Evolutionary conservation across 2,113 vertebrate genomes (phyloP), one percentile per base, ranked within the genome.

Genomic region (Anguilla rostrata): DNA sequence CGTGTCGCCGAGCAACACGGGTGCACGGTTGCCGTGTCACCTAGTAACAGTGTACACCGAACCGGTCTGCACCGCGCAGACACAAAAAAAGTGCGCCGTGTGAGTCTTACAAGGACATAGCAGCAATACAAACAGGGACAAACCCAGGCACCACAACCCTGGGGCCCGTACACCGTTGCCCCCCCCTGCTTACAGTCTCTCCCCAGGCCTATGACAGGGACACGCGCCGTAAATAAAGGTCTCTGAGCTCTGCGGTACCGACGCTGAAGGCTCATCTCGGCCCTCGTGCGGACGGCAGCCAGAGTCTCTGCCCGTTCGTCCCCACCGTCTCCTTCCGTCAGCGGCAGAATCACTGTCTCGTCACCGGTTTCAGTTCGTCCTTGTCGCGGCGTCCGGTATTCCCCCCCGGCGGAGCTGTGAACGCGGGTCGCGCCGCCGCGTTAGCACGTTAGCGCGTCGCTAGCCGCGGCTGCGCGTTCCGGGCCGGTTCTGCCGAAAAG

Each of bases 31-130:
- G 34, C 88, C 90, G 87, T 91, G 78, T 88, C 83, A 88, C 89
- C 90, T 81, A 53, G 81, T 82, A 88, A 81, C 41, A 57, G 89
- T 94, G 92, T 93, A 94, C 92, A 94, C 81, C 85, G 85, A 71
- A 86, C 60, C 57, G 18, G 43, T 75, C 75, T 53, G 9, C 75
- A 29, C 43, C 29, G 2, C 22, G 81, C 41, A 88, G 83, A 78
- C 86, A 86, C 78, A 78, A 63, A 34, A 34, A 34, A 78, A 87
- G 87, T 75, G 88, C 75, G 84, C 39, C 78, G n/a, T 71, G 80
- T 81, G 78, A 83, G 82, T 71, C 87, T 78, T n/a, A 71, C 87
- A 86, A 88, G 71, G 82, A 75, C 80, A 85, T 92, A 94, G 90
- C 93, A 94, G 91, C 93, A 93, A 89, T 83, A 83, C 82, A 83